A percentile compares a stretch with the other conserved stretches of the same genome.
Evolutionary conservation across 1,140 invertebrate species (phyloP).

Genomic region (Drosophila lowei): DNA sequence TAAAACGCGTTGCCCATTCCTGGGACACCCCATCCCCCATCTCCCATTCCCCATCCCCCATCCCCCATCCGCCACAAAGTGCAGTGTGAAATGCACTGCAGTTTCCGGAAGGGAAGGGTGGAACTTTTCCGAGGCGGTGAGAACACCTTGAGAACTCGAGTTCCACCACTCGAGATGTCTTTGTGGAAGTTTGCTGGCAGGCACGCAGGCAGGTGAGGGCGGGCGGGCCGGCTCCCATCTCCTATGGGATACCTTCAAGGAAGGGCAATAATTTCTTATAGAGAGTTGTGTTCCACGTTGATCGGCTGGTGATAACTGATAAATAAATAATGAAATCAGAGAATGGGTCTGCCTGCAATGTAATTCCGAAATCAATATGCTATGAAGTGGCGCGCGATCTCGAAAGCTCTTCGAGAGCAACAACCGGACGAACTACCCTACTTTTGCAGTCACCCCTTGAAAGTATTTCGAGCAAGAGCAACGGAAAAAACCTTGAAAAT

Average conservation of each 20-base stretch:
- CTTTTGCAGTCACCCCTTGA: slow-evolving; percentile 5
- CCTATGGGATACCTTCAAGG: no score
- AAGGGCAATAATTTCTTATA: no score
- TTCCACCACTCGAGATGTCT: slow-evolving; percentile 8
- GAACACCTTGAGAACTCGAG: slow-evolving; percentile 14
- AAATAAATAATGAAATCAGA: no score
- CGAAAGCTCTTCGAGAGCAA: neutral
- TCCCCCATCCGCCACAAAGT: slow-evolving; percentile 33
- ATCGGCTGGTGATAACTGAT: no score
- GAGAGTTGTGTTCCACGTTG: no score
- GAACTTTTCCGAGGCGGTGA: neutral
- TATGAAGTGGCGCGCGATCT: neutral
- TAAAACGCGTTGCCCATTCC: slow-evolving; percentile 60
- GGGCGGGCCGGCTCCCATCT: no score
- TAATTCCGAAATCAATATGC: no score
- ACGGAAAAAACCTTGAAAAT: slow-evolving; percentile 41
- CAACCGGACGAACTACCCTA: neutral
- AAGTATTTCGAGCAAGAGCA: slow-evolving; percentile 10
- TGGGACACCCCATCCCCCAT: no score
- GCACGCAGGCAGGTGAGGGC: no score
- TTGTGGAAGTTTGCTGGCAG: no score
- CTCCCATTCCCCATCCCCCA: no score
- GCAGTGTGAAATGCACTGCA: slow-evolving; percentile 55
- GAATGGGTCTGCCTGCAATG: no score
- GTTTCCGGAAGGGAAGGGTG: slow-evolving; percentile 16